Evolutionary conservation across 2,888 invertebrate genomes (phyloP).

Genomic region (Acleris literana): DNA sequence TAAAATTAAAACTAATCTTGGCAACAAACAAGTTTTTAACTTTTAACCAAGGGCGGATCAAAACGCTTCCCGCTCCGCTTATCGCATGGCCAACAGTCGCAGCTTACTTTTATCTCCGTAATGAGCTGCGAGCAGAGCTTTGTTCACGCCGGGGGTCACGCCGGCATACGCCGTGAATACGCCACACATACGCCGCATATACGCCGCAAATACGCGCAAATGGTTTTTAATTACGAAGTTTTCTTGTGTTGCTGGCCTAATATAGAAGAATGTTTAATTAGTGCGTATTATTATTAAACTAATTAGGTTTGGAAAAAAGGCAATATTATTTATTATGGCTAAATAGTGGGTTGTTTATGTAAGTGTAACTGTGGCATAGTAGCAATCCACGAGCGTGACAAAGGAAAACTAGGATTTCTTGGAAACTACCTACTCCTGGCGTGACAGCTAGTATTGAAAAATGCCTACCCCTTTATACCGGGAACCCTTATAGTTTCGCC

Average conservation of each 20-base stretch:
- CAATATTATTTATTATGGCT: too few species aligned
- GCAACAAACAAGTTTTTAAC: too few species aligned
- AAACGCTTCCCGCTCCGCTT: constrained; percentile 5
- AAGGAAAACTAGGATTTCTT: too few species aligned
- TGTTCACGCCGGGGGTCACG: constrained; percentile 4
- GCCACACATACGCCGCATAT: neutral
- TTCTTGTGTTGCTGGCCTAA: neutral
- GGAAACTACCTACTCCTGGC: too few species aligned
- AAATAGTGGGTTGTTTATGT: too few species aligned
- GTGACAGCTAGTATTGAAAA: too few species aligned
- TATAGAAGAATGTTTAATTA: neutral
- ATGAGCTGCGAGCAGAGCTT: constrained; percentile 20
- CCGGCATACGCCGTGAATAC: neutral
- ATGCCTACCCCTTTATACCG: too few species aligned
- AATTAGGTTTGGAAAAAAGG: neutral
- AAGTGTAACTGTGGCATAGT: too few species aligned
- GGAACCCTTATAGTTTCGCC: too few species aligned
- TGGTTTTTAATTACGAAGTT: constrained; percentile 14
- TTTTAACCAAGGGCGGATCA: too few species aligned
- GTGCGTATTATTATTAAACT: neutral
- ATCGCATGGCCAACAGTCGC: neutral
- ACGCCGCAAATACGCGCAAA: constrained; percentile 4
- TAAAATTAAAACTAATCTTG: too few species aligned
- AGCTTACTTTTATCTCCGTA: constrained; percentile 16
- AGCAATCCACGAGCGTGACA: too few species aligned